Base-by-base conservation (phyloP, 2,888 invertebrate genomes). In the Scaptodrosophila latifasciaeformis region DNA sequence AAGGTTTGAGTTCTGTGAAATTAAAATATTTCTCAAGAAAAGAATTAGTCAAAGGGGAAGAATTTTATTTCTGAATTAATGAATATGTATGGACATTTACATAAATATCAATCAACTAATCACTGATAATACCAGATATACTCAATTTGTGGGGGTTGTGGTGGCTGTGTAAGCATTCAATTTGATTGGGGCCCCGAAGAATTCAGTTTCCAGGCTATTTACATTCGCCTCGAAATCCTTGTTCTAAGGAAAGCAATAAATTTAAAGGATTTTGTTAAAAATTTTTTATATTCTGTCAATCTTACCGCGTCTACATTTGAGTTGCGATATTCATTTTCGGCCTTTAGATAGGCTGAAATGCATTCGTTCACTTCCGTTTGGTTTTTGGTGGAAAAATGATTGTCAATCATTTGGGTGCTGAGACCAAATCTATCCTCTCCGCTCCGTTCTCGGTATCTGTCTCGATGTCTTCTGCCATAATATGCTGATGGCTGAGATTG, bases 321-420 rank as follows among this genome's bases (percentile, higher is more conserved):
- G 1, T 9, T 15, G 0, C 10, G 19, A 18, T 31, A 45, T 6
- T 49, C 40, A 0, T 34, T 45, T 35, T 75, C 76, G 13, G 79
- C 70, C n/a, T 51, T 62, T 0, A 75, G 21, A 35, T 37, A 79
- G 0, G 74, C 60, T 2, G 54, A 40, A 2, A 82, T 49, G 6
- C 65, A 65, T 2, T 49, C 49, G 44, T 83, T 82, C 1, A 83
- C 59, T 1, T 78, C 72, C 0, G 69, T 49, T 6, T 54, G 54
- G 24, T 60, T 54, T 34, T 66, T 65, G 0, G 19, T 2, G 0
- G 5, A 10, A 27, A 82, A 82, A 43, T 79, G 48, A 0, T 49
- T 21, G 6, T 71, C 61, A 29, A 82, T 65, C 1, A 59, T 56
- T 13, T 45, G 31, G 2, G 10, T 12, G 6, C 9, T 13, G 9